These are phyloP conservation scores for Steatocranus sp. DNA, from an alignment of 2,797 vertebrate genomes.

Conservation along the genomic window DNA sequence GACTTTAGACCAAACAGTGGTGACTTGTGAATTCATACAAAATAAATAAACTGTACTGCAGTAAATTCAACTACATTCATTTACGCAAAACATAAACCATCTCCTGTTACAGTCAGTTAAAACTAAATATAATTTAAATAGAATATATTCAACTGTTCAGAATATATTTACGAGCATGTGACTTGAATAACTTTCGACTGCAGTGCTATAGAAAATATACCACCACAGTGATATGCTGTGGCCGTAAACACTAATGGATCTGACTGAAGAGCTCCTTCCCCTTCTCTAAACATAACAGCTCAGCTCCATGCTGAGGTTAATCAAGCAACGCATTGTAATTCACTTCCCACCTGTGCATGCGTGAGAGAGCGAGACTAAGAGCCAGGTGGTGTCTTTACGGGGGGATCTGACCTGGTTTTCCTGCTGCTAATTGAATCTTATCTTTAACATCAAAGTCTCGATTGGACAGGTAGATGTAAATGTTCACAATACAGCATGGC, in stretches of 20 bases:
- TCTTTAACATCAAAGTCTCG: constrained; percentile 13
- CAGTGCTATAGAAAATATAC: neutral
- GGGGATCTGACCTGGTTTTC: constrained; percentile 50
- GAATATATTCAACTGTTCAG: neutral
- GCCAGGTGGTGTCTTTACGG: constrained; percentile 33
- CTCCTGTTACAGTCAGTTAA: neutral
- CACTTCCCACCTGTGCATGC: neutral
- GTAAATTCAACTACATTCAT: neutral
- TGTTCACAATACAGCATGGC: neutral
- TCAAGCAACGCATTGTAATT: neutral
- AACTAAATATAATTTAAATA: neutral
- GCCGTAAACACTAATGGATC: neutral
- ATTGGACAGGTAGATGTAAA: neutral
- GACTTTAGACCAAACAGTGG: neutral
- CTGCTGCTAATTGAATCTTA: constrained; percentile 43
- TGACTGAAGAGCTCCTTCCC: neutral
- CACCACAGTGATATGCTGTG: neutral
- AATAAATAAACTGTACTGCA: neutral
- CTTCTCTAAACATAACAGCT: neutral
- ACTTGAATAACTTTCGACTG: neutral
- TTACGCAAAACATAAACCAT: neutral
- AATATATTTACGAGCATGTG: neutral
- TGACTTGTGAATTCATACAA: neutral
- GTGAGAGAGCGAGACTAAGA: neutral
- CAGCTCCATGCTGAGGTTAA: neutral